Evolutionary conservation across 2,113 vertebrate species (phyloP).

Genomic region (Aspiorhynchus laticeps): DNA sequence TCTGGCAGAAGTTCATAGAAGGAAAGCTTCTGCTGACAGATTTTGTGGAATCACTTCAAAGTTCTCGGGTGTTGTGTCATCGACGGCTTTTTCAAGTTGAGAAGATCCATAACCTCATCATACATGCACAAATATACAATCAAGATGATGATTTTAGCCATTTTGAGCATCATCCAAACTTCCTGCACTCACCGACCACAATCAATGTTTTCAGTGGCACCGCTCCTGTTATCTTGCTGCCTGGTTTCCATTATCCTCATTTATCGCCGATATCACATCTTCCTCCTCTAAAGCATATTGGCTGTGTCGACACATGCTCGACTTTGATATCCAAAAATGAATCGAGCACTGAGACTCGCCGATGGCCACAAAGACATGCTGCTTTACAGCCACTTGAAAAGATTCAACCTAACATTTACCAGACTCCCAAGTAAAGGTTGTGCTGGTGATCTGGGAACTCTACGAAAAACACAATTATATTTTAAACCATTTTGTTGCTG

Average conservation of each 20-base stretch:
- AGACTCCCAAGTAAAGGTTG: neutral
- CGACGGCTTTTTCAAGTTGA: conserved; percentile 53
- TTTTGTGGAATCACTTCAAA: conserved; percentile 61
- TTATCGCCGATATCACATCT: conserved; percentile 39
- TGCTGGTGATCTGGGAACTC: no score
- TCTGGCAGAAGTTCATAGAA: conserved; percentile 60
- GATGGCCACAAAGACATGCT: conserved; percentile 39
- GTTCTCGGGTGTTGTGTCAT: conserved; percentile 53
- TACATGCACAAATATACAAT: neutral
- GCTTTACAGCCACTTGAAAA: conserved; percentile 46
- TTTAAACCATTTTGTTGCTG: neutral
- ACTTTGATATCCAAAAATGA: conserved; percentile 8
- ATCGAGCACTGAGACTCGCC: neutral
- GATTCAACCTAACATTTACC: neutral
- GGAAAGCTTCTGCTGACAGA: conserved; percentile 45
- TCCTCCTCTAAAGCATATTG: conserved; percentile 40
- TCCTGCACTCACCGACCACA: neutral
- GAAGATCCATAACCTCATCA: conserved; percentile 58
- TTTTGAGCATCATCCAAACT: neutral
- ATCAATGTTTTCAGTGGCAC: conserved; percentile 38
- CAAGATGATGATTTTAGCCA: neutral
- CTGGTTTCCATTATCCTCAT: conserved; percentile 43
- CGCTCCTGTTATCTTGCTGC: conserved; percentile 47
- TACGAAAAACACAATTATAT: neutral
- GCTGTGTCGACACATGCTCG: neutral